Conservation (phyloP, 2,888 invertebrate species). For the Melanchra persicariae region DNA sequence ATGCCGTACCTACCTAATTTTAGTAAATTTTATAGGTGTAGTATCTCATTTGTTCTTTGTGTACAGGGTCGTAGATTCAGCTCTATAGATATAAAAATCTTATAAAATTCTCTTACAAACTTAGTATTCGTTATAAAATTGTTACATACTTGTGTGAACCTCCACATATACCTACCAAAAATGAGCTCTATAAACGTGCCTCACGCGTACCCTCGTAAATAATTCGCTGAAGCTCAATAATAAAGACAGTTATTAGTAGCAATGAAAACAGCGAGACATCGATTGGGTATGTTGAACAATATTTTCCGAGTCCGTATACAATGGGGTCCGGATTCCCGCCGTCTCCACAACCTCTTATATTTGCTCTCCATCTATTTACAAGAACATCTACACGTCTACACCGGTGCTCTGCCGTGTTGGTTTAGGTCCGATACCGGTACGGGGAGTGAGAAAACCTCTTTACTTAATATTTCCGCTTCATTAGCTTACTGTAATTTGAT, state of each 20-base stretch:
- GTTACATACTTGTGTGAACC: too few relatives aligned
- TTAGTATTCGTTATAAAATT: too few relatives aligned
- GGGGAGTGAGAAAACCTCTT: constrained; percentile 58
- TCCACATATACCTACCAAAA: too few relatives aligned
- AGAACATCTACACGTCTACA: constrained; percentile 77
- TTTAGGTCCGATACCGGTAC: constrained; percentile 80
- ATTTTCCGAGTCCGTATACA: constrained; percentile 49
- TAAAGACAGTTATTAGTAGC: constrained; percentile 20
- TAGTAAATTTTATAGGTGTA: neutral
- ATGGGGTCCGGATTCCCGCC: constrained; percentile 35
- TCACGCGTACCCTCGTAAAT: neutral
- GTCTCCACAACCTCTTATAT: constrained; percentile 66
- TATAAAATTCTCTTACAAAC: neutral
- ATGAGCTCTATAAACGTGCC: neutral
- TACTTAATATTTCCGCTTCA: constrained; percentile 61
- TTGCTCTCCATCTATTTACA: constrained; percentile 80
- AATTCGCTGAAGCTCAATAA: neutral
- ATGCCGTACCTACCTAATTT: neutral
- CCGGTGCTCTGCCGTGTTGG: constrained; percentile 76
- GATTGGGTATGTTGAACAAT: constrained; percentile 49
- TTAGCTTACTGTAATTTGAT: constrained; percentile 61
- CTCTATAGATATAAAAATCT: neutral
- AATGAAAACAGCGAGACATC: constrained; percentile 50
- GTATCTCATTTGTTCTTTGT: too few relatives aligned
- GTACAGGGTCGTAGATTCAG: neutral